phyloP scores from a whole-genome alignment of 2,888 invertebrate genomes.

The Tipula lateralis region DNA sequence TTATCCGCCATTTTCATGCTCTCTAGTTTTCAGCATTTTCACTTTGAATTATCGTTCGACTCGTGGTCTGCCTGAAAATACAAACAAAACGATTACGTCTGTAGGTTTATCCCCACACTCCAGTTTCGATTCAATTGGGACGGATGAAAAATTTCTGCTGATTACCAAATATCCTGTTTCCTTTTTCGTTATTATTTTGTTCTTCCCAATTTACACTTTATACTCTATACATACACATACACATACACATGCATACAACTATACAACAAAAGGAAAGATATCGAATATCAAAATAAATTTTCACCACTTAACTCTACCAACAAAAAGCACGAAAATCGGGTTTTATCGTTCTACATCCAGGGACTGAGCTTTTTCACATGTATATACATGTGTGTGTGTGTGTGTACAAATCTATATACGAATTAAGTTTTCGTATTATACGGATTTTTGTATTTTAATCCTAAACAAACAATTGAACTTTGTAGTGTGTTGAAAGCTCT shows the following conservation, averaged over 20 bases:
- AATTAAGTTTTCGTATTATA: neutral
- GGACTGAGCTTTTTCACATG: neutral
- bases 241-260: neutral
- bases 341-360: neutral
- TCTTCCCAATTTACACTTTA: neutral
- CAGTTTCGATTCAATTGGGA: neutral
- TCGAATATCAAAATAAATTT: neutral
- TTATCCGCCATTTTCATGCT: slow-evolving; percentile 24
- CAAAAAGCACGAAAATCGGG: neutral
- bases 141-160: neutral
- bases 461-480: neutral
- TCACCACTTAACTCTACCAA: neutral
- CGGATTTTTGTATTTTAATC: neutral
- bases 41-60: neutral
- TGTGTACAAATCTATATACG: neutral
- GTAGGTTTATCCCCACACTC: neutral
- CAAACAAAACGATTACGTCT: neutral
- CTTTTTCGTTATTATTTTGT: neutral
- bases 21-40: neutral
- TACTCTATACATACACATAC: neutral
- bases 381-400: neutral
- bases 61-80: neutral
- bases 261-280: neutral
- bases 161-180: neutral
- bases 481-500: neutral